Evolutionary conservation across 53 echinoderm and acorn worm species (phyloP), one percentile per base, ranked within the genome.

Genomic region (Holothuria scabra): DNA sequence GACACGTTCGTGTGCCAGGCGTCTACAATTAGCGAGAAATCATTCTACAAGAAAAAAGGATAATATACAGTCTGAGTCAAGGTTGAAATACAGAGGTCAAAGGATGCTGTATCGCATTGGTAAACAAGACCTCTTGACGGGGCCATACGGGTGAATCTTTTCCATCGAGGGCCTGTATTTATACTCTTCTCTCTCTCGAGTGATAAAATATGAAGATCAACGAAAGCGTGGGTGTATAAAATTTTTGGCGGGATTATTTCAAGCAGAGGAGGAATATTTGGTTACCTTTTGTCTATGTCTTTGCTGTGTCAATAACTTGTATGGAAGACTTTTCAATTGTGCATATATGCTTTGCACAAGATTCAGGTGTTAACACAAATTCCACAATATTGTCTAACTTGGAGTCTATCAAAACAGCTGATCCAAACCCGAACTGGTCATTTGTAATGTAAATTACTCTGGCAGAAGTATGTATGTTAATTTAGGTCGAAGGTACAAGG

Each of bases 11-110:
- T 85, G 81, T 96, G 97, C 86, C 87, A 92, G 59, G 94, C 97
- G 82, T 94, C 92, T 34, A 96, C 86, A 49, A 94, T 92, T 59
- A 96, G 86, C 76, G 94, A 92, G 86, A 96, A 96, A 67, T 91
- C 88, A 74, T 88, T 90, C 97, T 96, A 84, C 52, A 78, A 76
- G 37, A 67, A 65, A 41, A 87, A 84, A 46, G n/a, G 64, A 57
- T 76, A 56, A 76, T 76, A 76, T 72, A 44, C 24, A 24, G 69
- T 34, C 22, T 41, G 38, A 69, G 69, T 69, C 35, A 69, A 38
- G 31, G 35, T 34, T 34, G 38, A 30, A 33, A 18, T 34, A n/a
- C 46, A 14, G 76, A 46, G 76, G 76, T 76, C 76, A 76, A 49
- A 76, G 28, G 25, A 76, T 76, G 46, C 37, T 60, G 26, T 56